A percentile compares a stretch with the other conserved stretches of the same genome.
Conservation (phyloP, 2,888 invertebrate genomes). For the Archaeoteleia sp. region DNA sequence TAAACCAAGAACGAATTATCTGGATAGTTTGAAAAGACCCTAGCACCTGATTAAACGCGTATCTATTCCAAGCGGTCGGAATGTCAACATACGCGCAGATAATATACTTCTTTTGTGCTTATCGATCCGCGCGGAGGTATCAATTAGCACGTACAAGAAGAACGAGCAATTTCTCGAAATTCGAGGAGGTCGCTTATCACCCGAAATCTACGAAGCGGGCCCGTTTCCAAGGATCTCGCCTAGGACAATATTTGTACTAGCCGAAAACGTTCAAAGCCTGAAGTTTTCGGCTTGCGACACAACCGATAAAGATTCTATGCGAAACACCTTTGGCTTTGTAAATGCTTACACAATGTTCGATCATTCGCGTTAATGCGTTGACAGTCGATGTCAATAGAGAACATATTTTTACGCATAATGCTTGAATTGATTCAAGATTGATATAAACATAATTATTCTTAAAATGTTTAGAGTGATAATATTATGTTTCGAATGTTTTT, state of each 20-base stretch:
- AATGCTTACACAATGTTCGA: no score
- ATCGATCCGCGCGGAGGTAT: conserved; percentile 45
- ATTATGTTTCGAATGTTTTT: no score
- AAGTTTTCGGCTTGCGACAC: no score
- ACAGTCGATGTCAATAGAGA: no score
- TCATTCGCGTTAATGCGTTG: no score
- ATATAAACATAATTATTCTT: no score
- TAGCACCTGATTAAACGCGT: conserved; percentile 38
- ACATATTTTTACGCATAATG: no score
- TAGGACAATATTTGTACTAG: conserved; percentile 3
- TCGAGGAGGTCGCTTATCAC: conserved; percentile 5
- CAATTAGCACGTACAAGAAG: conserved; percentile 47
- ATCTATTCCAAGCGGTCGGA: conserved; percentile 32
- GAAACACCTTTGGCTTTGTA: no score
- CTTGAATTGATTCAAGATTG: no score
- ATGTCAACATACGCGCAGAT: conserved; percentile 42
- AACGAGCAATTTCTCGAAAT: conserved; percentile 23
- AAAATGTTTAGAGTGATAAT: no score
- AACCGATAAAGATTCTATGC: no score
- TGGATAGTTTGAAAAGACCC: conserved; percentile 3
- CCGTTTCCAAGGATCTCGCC: neutral
- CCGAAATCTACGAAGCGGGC: neutral
- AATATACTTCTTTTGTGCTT: conserved; percentile 46
- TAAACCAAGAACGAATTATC: no score
- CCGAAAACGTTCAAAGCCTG: neutral